Evolutionary conservation across 2,113 vertebrate genomes (phyloP).

Genomic region (Panurus biarmicus): DNA sequence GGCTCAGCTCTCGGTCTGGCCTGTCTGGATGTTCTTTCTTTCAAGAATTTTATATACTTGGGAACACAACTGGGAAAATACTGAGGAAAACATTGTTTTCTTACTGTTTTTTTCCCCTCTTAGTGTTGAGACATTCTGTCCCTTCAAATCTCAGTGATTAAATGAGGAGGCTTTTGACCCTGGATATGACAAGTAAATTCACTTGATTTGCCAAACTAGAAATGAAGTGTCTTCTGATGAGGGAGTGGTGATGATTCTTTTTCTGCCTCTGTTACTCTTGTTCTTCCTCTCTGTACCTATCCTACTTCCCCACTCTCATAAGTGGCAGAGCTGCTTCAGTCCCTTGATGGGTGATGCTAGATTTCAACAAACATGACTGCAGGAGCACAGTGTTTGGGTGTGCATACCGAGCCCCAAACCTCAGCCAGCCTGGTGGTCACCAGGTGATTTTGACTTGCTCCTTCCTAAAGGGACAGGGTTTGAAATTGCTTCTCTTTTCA

Average conservation of each 20-base stretch:
- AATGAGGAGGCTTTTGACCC: not conserved
- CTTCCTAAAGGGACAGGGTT: not conserved
- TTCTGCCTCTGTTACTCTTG: not conserved
- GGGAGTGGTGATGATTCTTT: not conserved
- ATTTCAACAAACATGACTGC: not conserved
- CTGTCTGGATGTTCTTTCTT: not conserved
- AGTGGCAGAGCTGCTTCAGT: rapidly evolving
- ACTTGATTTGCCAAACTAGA: conserved; percentile 9
- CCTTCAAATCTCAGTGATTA: not conserved
- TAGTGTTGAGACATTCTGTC: conserved; percentile 10
- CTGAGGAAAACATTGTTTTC: not conserved
- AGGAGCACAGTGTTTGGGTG: not conserved
- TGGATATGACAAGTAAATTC: conserved; percentile 16
- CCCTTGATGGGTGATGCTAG: not conserved
- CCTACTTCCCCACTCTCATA: not conserved
- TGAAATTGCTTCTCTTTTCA: not conserved
- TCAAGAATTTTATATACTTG: not conserved
- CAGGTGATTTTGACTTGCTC: not conserved
- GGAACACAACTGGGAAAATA: not conserved
- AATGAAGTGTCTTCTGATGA: conserved; percentile 24
- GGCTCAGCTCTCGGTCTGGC: not conserved
- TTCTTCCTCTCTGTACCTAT: not conserved
- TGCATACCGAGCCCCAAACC: not conserved
- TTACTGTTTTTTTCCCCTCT: not conserved
- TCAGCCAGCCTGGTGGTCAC: not conserved